Base-by-base conservation (phyloP, 1,140 invertebrate genomes). In the Reticulitermes speratus region DNA sequence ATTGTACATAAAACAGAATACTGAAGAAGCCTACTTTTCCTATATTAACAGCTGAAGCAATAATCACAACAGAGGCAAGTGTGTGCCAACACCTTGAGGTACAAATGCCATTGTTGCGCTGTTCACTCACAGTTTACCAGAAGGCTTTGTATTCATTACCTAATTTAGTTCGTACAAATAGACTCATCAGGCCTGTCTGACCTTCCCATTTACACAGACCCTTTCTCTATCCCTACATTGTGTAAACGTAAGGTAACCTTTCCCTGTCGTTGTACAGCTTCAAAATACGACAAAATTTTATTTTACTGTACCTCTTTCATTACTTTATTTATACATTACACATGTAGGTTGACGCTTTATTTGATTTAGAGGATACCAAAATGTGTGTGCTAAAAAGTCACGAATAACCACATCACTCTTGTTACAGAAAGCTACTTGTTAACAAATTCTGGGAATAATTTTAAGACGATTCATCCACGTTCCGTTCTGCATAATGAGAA, bases 121-220 rank as follows among this genome's bases (percentile, higher is more conserved):
- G n/a, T 30, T 75, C 14, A 19, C 65, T 25, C 2, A 6, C 7
- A 25, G n/a, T 0, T 25, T 25, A 25, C 65, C 65, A 75, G 65
- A 75, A 0, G 65, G 65, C n/a, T 75, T 14, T 75, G 65, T 75
- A 75, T 75, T 75, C 65, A 75, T 75, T 75, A 75, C 30, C 25
- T 75, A 75, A 75, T 75, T 75, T 75, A 30, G 8, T 75, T 25
- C n/a, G 65, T 75, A 75, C 65, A 75, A 75, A 75, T 75, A 30
- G 65, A 75, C 65, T 75, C 65, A 75, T 75, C 65, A 75, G 16
- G n/a, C n/a, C 25, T 75, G 65, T 75, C 65, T 75, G 65, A 75
- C 65, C 65, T 69, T 30, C n/a, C n/a, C n/a, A 75, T 30, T 75
- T 75, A 75, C 65, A 75, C 65, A 75, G 7, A 30, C 65, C 25